Base-by-base conservation (phyloP, 1,140 invertebrate species). In the Dinothrombium tinctorium region DNA sequence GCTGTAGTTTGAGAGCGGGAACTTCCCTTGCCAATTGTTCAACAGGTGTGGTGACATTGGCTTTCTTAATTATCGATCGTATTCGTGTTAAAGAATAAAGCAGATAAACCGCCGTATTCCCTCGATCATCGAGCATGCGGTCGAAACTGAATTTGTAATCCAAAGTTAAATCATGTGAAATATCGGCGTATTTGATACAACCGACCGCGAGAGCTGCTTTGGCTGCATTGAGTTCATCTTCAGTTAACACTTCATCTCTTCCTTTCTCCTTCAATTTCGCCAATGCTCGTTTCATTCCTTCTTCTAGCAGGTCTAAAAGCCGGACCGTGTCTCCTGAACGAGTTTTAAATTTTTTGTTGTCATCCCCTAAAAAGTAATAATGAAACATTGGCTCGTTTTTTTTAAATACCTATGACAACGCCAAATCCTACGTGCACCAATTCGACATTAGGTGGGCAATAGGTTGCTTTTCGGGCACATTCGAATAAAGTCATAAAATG, bases 111-210 rank as follows among this genome's bases (percentile, higher is more conserved):
- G 94, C 94, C 4, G 94, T 99, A 54, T 99, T 99, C 2, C 94
- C 94, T 58, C 81, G 78, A 56, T 98, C 92, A 52, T 99, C 89
- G 24, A 99, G 64, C 94, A 99, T 99, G 69, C 81, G 52, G 54
- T 99, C 89, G 63, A 96, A 99, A 0, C 90, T 96, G 60, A 99
- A 99, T 7, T 98, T 69, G 54, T 99, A 99, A 56, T 98, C 90
- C 56, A 83, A 76, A 40, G 71, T 74, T 41, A 87, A 67, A 56
- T 92, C 90, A 51, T 96, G 84, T 9, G 73, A 78, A 17, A 99
- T 63, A 67, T 99, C 94, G 4, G 90, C 79, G 59, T 99, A 99
- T 59, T 95, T 98, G 33, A 99, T 95, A 53, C 94, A 99, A 3
- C 92, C 87, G 59, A 92, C 96, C 0, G 92, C 90, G 1, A 98